Evolutionary conservation across 2,888 invertebrate species (phyloP).

Genomic region (Drosophila falleni): DNA sequence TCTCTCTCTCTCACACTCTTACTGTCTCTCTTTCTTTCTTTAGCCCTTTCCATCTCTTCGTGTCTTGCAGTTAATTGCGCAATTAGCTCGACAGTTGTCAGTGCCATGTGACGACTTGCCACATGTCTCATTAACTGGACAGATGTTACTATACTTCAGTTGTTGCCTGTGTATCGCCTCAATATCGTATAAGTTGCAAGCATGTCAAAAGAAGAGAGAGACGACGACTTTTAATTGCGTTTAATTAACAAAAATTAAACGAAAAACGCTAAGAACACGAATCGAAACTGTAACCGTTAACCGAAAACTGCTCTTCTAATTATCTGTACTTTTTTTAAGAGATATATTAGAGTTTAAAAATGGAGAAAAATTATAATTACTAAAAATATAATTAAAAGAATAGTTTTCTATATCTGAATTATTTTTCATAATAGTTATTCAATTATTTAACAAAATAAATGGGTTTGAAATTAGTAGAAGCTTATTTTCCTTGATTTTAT

Average conservation of each 20-base stretch:
- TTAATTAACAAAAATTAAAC: conserved; percentile 77
- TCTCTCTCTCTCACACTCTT: neutral
- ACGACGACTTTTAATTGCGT: conserved; percentile 66
- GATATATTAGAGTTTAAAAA: neutral
- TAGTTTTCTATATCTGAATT: too few relatives aligned
- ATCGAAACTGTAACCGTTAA: conserved; percentile 17
- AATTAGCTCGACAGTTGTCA: conserved; percentile 73
- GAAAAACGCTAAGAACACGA: conserved; percentile 52
- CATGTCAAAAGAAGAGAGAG: conserved; percentile 33
- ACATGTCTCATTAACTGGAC: conserved; percentile 74
- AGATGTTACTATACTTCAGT: conserved; percentile 34
- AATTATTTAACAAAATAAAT: too few relatives aligned
- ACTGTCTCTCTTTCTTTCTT: conserved; percentile 2
- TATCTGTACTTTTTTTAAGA: neutral
- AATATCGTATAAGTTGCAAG: conserved; percentile 18
- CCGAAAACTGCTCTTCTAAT: conserved; percentile 15
- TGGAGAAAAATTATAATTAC: neutral
- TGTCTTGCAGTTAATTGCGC: conserved; percentile 73
- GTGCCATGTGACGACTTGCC: conserved; percentile 68
- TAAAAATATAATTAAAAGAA: neutral
- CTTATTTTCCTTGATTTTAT: too few relatives aligned
- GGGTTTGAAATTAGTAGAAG: too few relatives aligned
- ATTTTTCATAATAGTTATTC: too few relatives aligned
- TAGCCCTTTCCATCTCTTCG: conserved; percentile 12
- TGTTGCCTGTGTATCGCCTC: conserved; percentile 12